Evolutionary conservation across 1,140 invertebrate genomes (phyloP).

Genomic region (Nixonia krombeini): DNA sequence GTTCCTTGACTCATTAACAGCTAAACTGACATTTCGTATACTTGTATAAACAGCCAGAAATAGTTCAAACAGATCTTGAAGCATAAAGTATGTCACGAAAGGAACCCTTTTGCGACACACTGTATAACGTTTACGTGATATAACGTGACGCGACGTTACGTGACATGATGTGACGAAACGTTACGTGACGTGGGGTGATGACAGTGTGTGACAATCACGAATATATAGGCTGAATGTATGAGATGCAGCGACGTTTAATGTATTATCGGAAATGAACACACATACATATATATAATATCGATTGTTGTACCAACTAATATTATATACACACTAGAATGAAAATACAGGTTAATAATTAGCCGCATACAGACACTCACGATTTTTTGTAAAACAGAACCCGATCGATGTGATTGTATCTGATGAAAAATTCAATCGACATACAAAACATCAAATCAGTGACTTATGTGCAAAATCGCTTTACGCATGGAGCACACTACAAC

Average conservation of each 20-base stretch:
- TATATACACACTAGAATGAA: constrained; percentile 28
- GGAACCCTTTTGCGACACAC: too few species aligned
- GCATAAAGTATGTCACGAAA: too few species aligned
- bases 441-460: too few species aligned
- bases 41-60: too few species aligned
- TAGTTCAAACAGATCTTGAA: too few species aligned
- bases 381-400: constrained; percentile 12
- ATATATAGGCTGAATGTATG: constrained; percentile 29
- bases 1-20: too few species aligned
- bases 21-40: too few species aligned
- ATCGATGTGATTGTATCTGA: constrained; percentile 24
- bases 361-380: constrained; percentile 40
- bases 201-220: constrained; percentile 17
- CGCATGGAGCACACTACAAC: too few species aligned
- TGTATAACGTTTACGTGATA: background rate
- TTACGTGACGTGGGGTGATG: constrained; percentile 6
- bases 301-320: constrained; percentile 34
- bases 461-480: too few species aligned
- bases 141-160: too few species aligned
- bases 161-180: constrained; percentile 7
- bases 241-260: constrained; percentile 38
- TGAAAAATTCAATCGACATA: background rate
- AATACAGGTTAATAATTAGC: constrained; percentile 34
- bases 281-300: constrained; percentile 43
- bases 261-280: constrained; percentile 43